Evolutionary conservation across 2,113 vertebrate species (phyloP).

Genomic region (Cromileptes altivelis): DNA sequence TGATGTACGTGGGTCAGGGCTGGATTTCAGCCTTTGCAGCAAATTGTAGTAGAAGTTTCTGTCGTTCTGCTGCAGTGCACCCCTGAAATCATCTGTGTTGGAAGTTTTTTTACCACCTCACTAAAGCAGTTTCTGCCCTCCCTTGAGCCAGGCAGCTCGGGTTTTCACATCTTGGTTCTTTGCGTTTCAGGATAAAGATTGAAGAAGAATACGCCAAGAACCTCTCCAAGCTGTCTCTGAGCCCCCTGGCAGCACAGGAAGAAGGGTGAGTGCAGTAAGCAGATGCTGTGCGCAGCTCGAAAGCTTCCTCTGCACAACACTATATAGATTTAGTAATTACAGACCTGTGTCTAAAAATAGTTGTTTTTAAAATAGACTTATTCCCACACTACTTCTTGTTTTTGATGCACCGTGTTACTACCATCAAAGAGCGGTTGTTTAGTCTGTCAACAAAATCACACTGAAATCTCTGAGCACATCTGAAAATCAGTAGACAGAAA

Average conservation of each 20-base stretch:
- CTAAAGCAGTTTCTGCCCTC: conserved; percentile 5
- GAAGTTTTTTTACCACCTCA: background rate
- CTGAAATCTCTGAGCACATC: conserved; percentile 2
- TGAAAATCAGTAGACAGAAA: background rate
- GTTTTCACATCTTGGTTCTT: conserved; percentile 10
- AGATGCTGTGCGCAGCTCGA: background rate
- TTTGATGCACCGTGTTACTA: background rate
- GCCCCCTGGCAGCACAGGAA: conserved; percentile 94
- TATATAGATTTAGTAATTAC: conserved; percentile 6
- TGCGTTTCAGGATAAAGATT: conserved; percentile 94
- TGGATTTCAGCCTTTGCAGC: background rate
- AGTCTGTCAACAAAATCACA: conserved; percentile 10
- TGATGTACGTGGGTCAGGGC: background rate
- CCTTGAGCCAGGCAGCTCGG: conserved; percentile 26
- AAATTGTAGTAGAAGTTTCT: background rate
- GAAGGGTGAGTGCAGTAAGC: conserved; percentile 89
- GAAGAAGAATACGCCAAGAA: conserved; percentile 99
- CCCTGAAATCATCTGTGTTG: background rate
- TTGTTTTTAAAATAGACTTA: conserved; percentile 14
- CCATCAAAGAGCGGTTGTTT: background rate
- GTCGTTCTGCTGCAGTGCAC: conserved; percentile 7
- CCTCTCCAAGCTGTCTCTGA: conserved; percentile 96
- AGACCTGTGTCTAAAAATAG: conserved; percentile 9
- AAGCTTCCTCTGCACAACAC: conserved; percentile 20
- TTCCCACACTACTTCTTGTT: background rate